phyloP scores from a whole-genome alignment of 2,797 vertebrate genomes.

The Pachyuromys duprasi region DNA sequence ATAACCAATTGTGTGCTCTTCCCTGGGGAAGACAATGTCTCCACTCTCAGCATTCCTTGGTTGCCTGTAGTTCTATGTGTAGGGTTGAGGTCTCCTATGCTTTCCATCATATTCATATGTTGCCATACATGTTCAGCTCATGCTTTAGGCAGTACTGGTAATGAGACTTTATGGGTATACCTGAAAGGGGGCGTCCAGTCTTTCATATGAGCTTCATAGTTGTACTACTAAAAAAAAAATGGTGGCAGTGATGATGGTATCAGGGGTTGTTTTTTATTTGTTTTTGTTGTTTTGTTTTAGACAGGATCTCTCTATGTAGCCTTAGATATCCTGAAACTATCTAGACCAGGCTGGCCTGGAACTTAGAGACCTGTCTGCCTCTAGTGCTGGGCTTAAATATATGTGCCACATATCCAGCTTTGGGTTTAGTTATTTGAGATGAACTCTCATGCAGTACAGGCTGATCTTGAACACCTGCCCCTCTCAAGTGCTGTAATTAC shows the following conservation, averaged over 20 bases:
- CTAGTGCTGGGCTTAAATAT: not conserved
- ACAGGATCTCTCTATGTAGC: not conserved
- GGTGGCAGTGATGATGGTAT: not conserved
- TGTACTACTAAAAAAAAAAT: constrained; percentile 6
- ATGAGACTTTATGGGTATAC: not conserved
- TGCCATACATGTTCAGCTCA: not conserved
- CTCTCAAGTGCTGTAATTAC: not conserved
- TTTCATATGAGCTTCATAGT: not conserved
- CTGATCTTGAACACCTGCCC: not conserved
- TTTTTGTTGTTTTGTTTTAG: not conserved
- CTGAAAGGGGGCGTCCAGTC: not conserved
- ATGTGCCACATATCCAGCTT: not conserved
- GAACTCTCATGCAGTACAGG: not conserved
- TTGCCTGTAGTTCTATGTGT: not conserved
- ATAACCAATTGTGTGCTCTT: too few relatives aligned
- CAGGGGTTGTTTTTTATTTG: not conserved
- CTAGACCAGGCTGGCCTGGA: not conserved
- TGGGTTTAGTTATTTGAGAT: not conserved
- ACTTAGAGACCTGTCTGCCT: not conserved
- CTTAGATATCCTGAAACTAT: not conserved
- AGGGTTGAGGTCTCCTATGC: not conserved
- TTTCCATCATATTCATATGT: not conserved
- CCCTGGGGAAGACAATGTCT: not conserved
- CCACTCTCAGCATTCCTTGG: not conserved
- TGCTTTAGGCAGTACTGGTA: not conserved